Conservation (phyloP, 92 coral and sea anemone genomes). For the Virgularia gustaviana region DNA sequence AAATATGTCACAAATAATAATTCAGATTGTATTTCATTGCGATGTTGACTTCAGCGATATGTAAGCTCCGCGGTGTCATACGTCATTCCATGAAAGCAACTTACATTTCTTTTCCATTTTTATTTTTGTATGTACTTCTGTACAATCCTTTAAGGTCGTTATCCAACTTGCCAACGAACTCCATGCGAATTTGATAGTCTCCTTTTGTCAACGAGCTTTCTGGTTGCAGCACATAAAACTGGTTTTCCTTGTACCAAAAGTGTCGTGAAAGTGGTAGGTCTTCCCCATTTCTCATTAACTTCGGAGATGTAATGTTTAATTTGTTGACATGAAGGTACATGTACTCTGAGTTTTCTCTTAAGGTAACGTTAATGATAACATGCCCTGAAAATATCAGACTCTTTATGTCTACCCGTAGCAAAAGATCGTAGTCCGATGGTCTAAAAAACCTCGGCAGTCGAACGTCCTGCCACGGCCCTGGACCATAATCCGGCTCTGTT, state of each 20-base stretch:
- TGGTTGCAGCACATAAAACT: constrained; percentile 65
- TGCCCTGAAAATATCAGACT: constrained; percentile 60
- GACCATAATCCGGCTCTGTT: constrained; percentile 60
- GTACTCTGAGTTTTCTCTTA: constrained; percentile 55
- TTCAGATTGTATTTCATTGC: no score
- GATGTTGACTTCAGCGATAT: no score
- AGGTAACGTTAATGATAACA: constrained; percentile 55
- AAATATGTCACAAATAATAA: no score
- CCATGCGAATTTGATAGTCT: constrained; percentile 47
- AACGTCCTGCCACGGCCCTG: constrained; percentile 82
- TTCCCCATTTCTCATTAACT: not conserved
- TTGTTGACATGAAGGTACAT: constrained; percentile 69
- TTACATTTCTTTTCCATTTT: constrained; percentile 61
- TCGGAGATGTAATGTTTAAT: constrained; percentile 51
- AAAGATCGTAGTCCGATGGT: constrained; percentile 76
- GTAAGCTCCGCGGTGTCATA: not conserved
- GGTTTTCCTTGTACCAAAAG: constrained; percentile 72
- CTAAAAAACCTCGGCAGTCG: constrained; percentile 73
- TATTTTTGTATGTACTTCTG: constrained; percentile 59
- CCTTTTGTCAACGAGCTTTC: constrained; percentile 52
- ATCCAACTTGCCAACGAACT: constrained; percentile 55
- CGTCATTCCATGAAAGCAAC: constrained; percentile 8
- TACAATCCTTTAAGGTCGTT: constrained; percentile 66
- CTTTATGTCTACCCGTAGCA: constrained; percentile 56
- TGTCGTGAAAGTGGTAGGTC: constrained; percentile 6